Evolutionary conservation across 2,797 vertebrate genomes (phyloP).

Genomic region (Pantherophis vulpinus): DNA sequence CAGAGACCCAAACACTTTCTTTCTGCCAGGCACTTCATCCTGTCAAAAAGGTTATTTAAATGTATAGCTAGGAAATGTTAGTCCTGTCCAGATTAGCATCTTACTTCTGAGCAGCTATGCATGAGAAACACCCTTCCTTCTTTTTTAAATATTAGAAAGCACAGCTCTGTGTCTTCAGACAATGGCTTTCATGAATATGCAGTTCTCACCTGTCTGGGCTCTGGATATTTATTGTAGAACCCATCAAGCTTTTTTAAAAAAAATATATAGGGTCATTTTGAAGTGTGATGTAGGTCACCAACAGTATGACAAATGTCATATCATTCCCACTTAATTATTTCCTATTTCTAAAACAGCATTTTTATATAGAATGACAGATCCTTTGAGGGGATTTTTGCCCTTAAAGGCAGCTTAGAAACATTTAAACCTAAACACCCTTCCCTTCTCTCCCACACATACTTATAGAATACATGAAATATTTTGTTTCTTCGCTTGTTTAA

Average conservation of each 20-base stretch:
- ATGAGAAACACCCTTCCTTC: no score
- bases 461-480: not conserved
- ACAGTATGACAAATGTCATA: not conserved
- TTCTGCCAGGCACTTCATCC: not conserved
- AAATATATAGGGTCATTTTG: not conserved
- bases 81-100: not conserved
- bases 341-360: not conserved
- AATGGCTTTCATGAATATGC: not conserved
- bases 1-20: not conserved
- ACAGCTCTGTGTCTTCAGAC: not conserved
- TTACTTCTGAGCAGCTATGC: not conserved
- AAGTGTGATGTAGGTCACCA: not conserved
- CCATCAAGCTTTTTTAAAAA: constrained; percentile 38
- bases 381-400: not conserved
- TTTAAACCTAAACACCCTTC: not conserved
- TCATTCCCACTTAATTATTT: constrained; percentile 36
- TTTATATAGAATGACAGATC: not conserved
- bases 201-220: not conserved
- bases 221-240: not conserved
- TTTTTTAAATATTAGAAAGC: not conserved
- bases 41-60: not conserved
- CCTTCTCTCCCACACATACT: not conserved
- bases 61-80: not conserved
- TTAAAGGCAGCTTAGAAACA: not conserved
- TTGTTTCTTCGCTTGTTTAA: constrained; percentile 24